Percentiles rank a stretch among this genome's conserved stretches.
Evolutionary conservation across 2,113 vertebrate species (phyloP).

Genomic region (Sander lucioperca): DNA sequence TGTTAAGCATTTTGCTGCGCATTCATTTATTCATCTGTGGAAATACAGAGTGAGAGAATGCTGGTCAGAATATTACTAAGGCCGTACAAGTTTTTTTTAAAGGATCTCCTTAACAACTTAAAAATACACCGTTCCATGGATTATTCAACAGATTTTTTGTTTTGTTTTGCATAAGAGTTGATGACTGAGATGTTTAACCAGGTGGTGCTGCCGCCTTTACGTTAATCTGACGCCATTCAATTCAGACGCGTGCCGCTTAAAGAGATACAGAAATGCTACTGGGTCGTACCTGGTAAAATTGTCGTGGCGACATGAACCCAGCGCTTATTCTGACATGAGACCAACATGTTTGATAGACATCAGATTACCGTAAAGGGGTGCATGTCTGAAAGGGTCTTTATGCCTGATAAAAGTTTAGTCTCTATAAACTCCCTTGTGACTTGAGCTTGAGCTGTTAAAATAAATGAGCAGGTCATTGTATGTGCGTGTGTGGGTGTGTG

Average conservation of each 20-base stretch:
- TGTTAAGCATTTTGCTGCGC: not conserved
- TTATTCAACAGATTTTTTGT: too few relatives aligned
- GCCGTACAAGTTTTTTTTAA: not conserved
- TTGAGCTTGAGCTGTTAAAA: not conserved
- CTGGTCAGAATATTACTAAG: not conserved
- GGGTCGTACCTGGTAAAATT: not conserved
- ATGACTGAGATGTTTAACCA: too few relatives aligned
- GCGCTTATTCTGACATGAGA: not conserved
- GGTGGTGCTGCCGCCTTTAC: too few relatives aligned
- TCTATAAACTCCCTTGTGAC: not conserved
- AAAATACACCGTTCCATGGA: too few relatives aligned
- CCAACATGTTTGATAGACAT: not conserved
- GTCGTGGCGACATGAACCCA: not conserved
- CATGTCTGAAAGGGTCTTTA: not conserved
- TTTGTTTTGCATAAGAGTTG: too few relatives aligned
- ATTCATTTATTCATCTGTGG: not conserved
- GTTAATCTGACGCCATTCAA: not conserved
- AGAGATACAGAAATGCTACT: not conserved
- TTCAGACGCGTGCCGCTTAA: not conserved
- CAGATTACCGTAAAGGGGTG: not conserved
- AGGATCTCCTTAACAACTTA: not conserved
- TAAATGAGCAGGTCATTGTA: not conserved
- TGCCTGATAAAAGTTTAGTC: not conserved
- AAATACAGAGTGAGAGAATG: too few relatives aligned
- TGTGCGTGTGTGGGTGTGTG: slow-evolving; percentile 52